Conservation (phyloP, 2,797 vertebrate species). For the Sebastolobus alascanus region DNA sequence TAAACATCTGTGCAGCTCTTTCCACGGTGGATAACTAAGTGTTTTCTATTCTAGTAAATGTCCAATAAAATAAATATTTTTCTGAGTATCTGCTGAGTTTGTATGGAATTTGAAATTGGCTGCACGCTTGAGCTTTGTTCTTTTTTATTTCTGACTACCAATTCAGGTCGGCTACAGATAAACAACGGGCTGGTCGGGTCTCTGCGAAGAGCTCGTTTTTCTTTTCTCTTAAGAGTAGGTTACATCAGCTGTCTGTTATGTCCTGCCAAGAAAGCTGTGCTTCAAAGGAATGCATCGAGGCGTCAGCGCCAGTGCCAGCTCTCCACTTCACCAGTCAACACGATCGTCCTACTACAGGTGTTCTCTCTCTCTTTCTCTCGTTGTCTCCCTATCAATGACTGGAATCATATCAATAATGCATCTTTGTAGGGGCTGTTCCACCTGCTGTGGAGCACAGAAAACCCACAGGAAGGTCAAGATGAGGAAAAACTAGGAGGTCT, state of each 20-base stretch:
- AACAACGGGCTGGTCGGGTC: constrained; percentile 32
- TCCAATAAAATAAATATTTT: constrained; percentile 81
- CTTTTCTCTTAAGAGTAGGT: constrained; percentile 61
- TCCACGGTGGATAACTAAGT: background rate
- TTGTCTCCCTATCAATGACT: constrained; percentile 6
- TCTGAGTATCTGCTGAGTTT: constrained; percentile 58
- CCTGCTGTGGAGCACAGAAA: constrained; percentile 25
- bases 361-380: constrained; percentile 34
- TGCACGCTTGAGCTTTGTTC: constrained; percentile 26
- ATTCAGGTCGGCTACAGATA: constrained; percentile 55
- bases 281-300: constrained; percentile 62
- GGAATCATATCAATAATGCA: constrained; percentile 32
- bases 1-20: constrained; percentile 70
- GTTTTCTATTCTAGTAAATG: constrained; percentile 54
- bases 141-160: constrained; percentile 48
- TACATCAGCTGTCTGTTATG: constrained; percentile 66
- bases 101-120: constrained; percentile 29
- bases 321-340: constrained; percentile 51
- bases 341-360: constrained; percentile 63
- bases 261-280: constrained; percentile 71
- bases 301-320: constrained; percentile 63
- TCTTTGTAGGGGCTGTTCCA: constrained; percentile 33
- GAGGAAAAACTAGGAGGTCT: constrained; percentile 30
- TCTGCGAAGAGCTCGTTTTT: constrained; percentile 44
- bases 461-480: constrained; percentile 18